Conservation (phyloP, 30 jellyfish, hydroid and myxozoan genomes). For the Rhopilema esculentum region DNA sequence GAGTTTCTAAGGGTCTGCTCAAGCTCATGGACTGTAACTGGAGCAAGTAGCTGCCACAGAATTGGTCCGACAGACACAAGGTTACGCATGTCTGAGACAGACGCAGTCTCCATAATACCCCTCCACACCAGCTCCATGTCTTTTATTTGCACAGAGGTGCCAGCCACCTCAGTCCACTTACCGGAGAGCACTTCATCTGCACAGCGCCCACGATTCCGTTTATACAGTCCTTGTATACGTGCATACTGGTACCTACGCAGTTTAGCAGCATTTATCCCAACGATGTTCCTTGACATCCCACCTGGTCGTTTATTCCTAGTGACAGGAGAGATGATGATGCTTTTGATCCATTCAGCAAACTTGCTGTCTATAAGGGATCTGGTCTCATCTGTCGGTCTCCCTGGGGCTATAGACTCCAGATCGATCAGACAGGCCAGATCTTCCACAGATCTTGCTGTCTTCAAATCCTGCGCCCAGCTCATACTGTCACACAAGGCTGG, state of each 20-base stretch:
- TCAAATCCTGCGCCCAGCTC: too few relatives aligned
- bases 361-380: not conserved
- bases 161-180: not conserved
- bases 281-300: not conserved
- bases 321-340: not conserved
- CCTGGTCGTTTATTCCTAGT: not conserved
- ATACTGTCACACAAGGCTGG: too few relatives aligned
- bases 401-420: too few relatives aligned
- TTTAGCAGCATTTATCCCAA: not conserved
- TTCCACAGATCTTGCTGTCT: too few relatives aligned
- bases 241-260: not conserved
- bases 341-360: not conserved
- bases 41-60: not conserved
- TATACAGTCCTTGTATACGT: constrained; percentile 7
- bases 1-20: not conserved
- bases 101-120: constrained; percentile 14
- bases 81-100: not conserved
- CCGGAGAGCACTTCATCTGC: constrained; percentile 1
- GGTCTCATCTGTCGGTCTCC: not conserved
- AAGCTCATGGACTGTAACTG: constrained; percentile 9
- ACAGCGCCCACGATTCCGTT: not conserved
- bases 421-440: too few relatives aligned
- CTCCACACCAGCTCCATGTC: too few relatives aligned
- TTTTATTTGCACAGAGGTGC: not conserved
- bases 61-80: not conserved